Percentiles rank a stretch among this genome's conserved stretches.
Conservation (phyloP, 2,797 vertebrate species). For the Cynodonichthys magdalenae region DNA sequence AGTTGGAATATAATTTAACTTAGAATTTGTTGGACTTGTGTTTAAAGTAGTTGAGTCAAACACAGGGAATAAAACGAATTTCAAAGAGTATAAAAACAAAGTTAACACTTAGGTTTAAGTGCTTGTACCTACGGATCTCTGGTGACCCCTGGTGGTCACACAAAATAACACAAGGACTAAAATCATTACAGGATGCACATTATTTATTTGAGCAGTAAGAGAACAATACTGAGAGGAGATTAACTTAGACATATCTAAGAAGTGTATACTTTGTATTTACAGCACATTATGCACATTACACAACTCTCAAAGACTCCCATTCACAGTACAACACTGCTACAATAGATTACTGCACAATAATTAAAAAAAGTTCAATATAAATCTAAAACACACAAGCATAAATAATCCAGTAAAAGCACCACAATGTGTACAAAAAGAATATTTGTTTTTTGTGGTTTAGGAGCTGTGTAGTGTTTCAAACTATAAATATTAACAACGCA, state of each 20-base stretch:
- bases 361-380: constrained; percentile 40
- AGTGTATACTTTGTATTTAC: constrained; percentile 55
- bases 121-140: constrained; percentile 24
- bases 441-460: constrained; percentile 26
- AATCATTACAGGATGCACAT: constrained; percentile 27
- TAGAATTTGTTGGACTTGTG: not conserved
- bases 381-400: constrained; percentile 53
- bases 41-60: constrained; percentile 18
- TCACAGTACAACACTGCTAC: constrained; percentile 61
- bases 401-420: constrained; percentile 64
- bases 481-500: constrained; percentile 69
- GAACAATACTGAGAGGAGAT: constrained; percentile 60
- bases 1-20: not conserved
- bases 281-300: constrained; percentile 47
- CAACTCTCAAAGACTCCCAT: constrained; percentile 38
- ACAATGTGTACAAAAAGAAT: constrained; percentile 60
- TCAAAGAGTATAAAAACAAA: constrained; percentile 19
- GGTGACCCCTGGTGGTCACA: constrained; percentile 57
- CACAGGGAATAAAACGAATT: not conserved
- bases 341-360: constrained; percentile 29
- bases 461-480: constrained; percentile 74
- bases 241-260: constrained; percentile 30
- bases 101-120: not conserved
- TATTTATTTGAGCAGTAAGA: constrained; percentile 66
- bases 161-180: constrained; percentile 20